Conservation (phyloP, 1,140 invertebrate genomes). For the Magallana gigas region DNA sequence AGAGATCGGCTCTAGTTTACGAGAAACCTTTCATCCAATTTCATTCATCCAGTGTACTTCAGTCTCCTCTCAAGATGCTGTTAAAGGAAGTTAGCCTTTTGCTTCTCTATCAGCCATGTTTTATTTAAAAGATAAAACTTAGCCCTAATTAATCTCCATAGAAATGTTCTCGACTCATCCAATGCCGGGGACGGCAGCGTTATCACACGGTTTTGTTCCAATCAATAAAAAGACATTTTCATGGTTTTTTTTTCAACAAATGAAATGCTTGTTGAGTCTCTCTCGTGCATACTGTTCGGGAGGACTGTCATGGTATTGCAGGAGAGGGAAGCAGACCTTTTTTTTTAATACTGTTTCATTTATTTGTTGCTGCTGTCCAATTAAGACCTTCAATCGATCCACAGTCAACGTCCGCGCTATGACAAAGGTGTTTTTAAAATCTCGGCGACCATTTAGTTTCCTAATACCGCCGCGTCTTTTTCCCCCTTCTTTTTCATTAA, state of each 20-base stretch:
- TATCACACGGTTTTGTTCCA: constrained; percentile 3
- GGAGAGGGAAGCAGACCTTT: background rate
- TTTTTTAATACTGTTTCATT: constrained; percentile 15
- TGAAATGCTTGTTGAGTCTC: background rate
- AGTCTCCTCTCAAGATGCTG: constrained; percentile 20
- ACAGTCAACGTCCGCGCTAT: background rate
- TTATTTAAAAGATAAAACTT: constrained; percentile 33
- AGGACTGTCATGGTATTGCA: background rate
- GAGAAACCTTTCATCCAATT: constrained; percentile 11
- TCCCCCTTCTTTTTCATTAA: background rate
- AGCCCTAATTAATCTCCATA: constrained; percentile 33
- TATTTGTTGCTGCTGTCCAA: constrained; percentile 13
- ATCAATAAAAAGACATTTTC: constrained; percentile 4
- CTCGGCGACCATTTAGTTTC: constrained; percentile 9
- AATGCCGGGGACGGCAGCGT: background rate
- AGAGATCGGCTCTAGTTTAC: background rate
- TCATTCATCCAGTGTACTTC: constrained; percentile 25
- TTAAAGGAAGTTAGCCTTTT: constrained; percentile 27
- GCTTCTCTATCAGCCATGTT: background rate
- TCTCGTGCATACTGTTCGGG: background rate
- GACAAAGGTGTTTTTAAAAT: constrained; percentile 10
- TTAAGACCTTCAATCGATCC: background rate
- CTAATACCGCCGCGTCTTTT: background rate
- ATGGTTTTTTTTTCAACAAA: constrained; percentile 7
- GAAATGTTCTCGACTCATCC: constrained; percentile 24